A percentile compares a stretch with the other conserved stretches of the same genome.
Evolutionary conservation across 2,888 invertebrate species (phyloP).

Genomic region (Amorpha juglandis): DNA sequence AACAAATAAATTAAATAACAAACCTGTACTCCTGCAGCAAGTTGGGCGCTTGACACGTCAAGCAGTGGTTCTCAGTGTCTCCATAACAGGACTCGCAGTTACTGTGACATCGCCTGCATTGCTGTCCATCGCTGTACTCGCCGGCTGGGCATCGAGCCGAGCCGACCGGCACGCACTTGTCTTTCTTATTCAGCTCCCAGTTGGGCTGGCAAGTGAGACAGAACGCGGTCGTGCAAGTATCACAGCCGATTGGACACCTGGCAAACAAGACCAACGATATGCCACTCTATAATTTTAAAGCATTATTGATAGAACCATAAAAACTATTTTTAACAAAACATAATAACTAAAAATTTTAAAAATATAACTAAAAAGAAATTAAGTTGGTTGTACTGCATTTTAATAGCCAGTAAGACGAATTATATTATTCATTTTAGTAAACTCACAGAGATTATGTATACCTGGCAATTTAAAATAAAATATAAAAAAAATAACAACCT

Average conservation of each 20-base stretch:
- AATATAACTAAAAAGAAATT: no score
- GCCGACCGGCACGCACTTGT: slow-evolving; percentile 88
- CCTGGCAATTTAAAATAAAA: no score
- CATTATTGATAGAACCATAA: no score
- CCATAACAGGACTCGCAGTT: slow-evolving; percentile 94
- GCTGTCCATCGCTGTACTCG: slow-evolving; percentile 85
- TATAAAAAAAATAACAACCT: no score
- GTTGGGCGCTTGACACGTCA: slow-evolving; percentile 89
- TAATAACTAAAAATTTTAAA: no score
- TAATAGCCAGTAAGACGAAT: no score
- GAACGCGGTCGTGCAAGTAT: slow-evolving; percentile 88
- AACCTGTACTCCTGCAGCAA: slow-evolving; percentile 86
- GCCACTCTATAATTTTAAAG: no score
- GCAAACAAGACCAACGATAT: slow-evolving; percentile 18
- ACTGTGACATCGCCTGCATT: slow-evolving; percentile 90
- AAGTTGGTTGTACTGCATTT: no score
- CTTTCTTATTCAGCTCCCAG: slow-evolving; percentile 91
- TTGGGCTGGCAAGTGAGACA: slow-evolving; percentile 90
- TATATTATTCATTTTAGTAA: no score
- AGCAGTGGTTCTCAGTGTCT: slow-evolving; percentile 88
- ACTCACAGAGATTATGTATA: no score
- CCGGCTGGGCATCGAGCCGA: slow-evolving; percentile 88
- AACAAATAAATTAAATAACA: slow-evolving; percentile 41
- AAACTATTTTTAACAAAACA: no score
- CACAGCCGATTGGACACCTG: slow-evolving; percentile 90